Evolutionary conservation across 2,888 invertebrate species (phyloP).

Genomic region (Eupsilia transversa): DNA sequence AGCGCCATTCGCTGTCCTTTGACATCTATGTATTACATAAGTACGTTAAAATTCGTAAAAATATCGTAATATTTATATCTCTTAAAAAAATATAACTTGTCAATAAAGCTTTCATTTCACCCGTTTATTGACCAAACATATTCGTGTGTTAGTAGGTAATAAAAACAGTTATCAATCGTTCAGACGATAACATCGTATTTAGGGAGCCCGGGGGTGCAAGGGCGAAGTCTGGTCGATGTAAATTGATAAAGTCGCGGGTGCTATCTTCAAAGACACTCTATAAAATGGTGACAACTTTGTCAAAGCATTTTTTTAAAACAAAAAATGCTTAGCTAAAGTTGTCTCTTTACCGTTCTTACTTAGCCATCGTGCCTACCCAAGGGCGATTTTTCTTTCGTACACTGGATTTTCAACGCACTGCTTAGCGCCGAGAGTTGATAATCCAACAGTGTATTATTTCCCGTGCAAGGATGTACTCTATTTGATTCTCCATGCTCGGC

Average conservation of each 20-base stretch:
- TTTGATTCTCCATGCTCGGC: neutral
- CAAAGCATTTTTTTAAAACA: neutral
- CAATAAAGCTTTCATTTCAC: slow-evolving; percentile 32
- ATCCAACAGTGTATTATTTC: neutral
- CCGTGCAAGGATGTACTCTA: neutral
- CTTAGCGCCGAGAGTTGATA: neutral
- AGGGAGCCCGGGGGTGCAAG: slow-evolving; percentile 71
- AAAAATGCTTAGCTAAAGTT: neutral
- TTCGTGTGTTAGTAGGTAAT: slow-evolving; percentile 64
- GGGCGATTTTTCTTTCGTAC: neutral
- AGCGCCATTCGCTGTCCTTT: too few species aligned
- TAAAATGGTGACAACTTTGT: slow-evolving; percentile 19
- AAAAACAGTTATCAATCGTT: slow-evolving; percentile 75
- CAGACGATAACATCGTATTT: slow-evolving; percentile 74
- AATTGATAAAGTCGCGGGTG: slow-evolving; percentile 69
- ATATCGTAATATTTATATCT: slow-evolving; percentile 29
- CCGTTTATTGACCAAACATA: slow-evolving; percentile 55
- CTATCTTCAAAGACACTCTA: slow-evolving; percentile 58
- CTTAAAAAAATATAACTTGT: neutral
- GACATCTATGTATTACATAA: slow-evolving; percentile 4
- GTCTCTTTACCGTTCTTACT: neutral
- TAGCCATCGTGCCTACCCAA: neutral
- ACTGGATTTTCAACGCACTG: neutral
- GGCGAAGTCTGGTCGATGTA: slow-evolving; percentile 75
- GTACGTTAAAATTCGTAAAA: slow-evolving; percentile 1